These are phyloP conservation scores for Pemphredon lugubris DNA, from an alignment of 2,888 invertebrate genomes.

Conservation along the genomic window DNA sequence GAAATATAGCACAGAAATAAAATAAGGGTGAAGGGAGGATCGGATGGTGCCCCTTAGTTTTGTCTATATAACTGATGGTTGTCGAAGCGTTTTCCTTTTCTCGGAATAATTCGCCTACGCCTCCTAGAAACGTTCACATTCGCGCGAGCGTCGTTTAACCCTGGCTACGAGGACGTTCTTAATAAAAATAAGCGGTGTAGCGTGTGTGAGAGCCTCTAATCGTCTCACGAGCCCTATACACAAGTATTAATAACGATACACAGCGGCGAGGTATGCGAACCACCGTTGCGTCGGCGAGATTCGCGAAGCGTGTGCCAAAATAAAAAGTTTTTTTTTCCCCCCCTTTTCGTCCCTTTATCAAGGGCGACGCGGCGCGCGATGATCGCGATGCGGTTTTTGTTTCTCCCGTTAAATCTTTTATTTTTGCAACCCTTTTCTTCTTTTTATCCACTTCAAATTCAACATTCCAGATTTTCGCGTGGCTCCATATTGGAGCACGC, in stretches of 20 bases:
- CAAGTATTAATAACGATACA: too few species aligned
- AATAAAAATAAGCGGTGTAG: conserved; percentile 35
- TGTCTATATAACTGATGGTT: too few species aligned
- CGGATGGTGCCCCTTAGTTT: too few species aligned
- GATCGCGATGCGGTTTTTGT: background rate
- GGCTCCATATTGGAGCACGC: background rate
- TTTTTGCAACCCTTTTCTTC: conserved; percentile 3
- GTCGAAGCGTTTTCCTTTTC: too few species aligned
- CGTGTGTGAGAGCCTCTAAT: conserved; percentile 46
- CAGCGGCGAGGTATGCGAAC: too few species aligned
- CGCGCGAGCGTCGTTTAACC: background rate
- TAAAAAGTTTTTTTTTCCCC: too few species aligned
- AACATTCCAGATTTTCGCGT: conserved; percentile 5
- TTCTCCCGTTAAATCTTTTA: background rate
- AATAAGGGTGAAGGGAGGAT: too few species aligned
- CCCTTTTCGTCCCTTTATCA: background rate
- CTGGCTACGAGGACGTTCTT: background rate
- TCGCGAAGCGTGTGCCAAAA: too few species aligned
- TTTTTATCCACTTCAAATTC: conserved; percentile 1
- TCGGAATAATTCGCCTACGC: too few species aligned
- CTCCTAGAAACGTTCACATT: background rate
- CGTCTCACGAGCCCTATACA: background rate
- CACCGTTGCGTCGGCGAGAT: too few species aligned
- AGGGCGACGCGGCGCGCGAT: background rate
- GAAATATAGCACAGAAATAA: too few species aligned